Percentiles rank a stretch among this genome's conserved stretches.
These are phyloP conservation scores for Saxidomus purpurata DNA, from an alignment of 1,140 invertebrate species.

Conservation along the genomic window DNA sequence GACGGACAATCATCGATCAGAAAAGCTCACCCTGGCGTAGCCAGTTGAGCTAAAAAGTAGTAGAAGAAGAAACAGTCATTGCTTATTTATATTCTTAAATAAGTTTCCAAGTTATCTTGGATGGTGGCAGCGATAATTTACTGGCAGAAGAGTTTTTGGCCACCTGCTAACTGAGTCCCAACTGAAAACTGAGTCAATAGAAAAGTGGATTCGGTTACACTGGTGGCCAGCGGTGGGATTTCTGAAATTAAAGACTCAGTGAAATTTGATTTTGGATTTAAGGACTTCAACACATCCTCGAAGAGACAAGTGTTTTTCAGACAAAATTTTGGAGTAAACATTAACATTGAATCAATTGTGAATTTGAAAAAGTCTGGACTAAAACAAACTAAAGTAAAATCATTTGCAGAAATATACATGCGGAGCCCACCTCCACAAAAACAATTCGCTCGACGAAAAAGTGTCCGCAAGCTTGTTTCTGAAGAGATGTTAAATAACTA, in stretches of 20 bases:
- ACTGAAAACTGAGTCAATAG: no score
- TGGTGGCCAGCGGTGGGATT: background rate
- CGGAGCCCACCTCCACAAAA: no score
- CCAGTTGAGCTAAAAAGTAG: no score
- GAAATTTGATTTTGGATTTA: background rate
- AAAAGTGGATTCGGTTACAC: background rate
- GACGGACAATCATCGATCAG: no score
- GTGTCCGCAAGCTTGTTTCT: background rate
- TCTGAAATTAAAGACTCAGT: background rate
- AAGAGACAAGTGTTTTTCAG: background rate
- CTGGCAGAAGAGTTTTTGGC: no score
- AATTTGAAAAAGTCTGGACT: background rate
- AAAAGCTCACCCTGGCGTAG: no score
- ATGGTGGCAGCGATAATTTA: no score
- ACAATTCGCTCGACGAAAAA: background rate
- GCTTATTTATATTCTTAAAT: no score
- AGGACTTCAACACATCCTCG: slow-evolving; percentile 10
- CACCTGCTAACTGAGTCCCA: no score
- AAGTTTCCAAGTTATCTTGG: no score
- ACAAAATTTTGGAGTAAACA: background rate
- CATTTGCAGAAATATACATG: background rate
- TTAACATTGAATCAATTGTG: background rate
- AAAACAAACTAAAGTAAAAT: background rate
- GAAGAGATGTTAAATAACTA: background rate
- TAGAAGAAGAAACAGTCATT: no score